Conservation (phyloP, 2,113 vertebrate genomes). For the Forbesichthys agassizii region DNA sequence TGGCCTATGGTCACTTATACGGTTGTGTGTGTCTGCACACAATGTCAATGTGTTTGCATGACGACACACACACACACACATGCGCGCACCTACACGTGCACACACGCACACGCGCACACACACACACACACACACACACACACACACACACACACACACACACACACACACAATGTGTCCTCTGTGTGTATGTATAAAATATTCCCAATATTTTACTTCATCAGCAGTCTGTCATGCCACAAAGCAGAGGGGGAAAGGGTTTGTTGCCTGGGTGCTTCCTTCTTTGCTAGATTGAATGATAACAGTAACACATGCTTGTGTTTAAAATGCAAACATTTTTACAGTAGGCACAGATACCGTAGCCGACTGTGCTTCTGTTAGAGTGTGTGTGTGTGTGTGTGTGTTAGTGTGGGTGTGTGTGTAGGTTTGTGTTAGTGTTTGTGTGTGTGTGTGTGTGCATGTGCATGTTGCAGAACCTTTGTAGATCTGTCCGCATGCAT, state of each 20-base stretch:
- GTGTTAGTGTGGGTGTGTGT: slow-evolving; percentile 8
- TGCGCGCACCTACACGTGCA: too few species aligned
- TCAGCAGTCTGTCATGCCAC: too few species aligned
- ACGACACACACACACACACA: not conserved
- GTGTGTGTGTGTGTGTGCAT: slow-evolving; percentile 13
- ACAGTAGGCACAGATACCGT: not conserved
- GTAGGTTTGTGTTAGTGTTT: not conserved
- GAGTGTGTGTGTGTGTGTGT: not conserved
- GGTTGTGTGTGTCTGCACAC: slow-evolving; percentile 25
- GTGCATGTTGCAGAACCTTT: not conserved
- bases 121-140: too few species aligned
- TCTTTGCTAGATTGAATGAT: too few species aligned
- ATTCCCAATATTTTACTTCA: too few species aligned
- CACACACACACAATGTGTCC: too few species aligned
- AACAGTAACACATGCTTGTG: too few species aligned
- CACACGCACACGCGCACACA: not conserved
- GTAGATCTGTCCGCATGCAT: not conserved
- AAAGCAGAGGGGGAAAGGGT: too few species aligned
- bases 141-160: too few species aligned
- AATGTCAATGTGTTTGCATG: too few species aligned
- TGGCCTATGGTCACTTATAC: slow-evolving; percentile 45
- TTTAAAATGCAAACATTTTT: not conserved
- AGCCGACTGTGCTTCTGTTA: not conserved
- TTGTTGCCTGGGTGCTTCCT: too few species aligned
- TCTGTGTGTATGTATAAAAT: not conserved